These are phyloP conservation scores for Bungarus multicinctus DNA, from an alignment of 2,113 vertebrate species.

Conservation along the genomic window DNA sequence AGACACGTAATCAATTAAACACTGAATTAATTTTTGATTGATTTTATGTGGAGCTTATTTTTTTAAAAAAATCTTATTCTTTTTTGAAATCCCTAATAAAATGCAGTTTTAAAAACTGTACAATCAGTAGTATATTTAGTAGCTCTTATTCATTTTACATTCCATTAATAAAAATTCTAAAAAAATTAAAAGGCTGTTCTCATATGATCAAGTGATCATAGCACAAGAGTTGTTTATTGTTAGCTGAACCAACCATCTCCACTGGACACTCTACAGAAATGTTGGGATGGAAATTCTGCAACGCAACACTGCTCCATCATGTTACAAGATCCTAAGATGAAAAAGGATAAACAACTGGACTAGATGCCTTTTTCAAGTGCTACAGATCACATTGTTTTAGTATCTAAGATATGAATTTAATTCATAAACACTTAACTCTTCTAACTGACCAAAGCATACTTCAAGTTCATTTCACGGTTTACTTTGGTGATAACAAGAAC, in stretches of 20 bases:
- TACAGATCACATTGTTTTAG: background rate
- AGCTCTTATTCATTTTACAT: background rate
- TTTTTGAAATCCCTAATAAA: background rate
- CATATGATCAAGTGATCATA: background rate
- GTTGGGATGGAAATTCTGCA: background rate
- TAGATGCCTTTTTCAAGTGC: background rate
- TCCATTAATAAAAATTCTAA: background rate
- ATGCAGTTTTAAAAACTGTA: background rate
- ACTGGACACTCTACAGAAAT: background rate
- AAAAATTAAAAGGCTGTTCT: background rate
- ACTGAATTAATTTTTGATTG: background rate
- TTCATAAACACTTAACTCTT: background rate
- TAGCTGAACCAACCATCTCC: background rate
- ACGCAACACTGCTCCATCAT: background rate
- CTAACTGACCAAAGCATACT: background rate
- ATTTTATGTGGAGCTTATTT: background rate
- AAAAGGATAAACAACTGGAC: background rate
- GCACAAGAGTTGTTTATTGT: background rate
- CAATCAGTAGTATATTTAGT: background rate
- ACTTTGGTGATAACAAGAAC: background rate
- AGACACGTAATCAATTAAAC: background rate
- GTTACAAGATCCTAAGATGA: background rate
- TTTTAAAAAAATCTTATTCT: background rate
- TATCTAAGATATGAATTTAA: background rate
- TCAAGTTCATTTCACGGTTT: background rate